These are phyloP conservation scores for Kradibia gibbosae DNA, from an alignment of 1,140 invertebrate species.

Conservation along the genomic window DNA sequence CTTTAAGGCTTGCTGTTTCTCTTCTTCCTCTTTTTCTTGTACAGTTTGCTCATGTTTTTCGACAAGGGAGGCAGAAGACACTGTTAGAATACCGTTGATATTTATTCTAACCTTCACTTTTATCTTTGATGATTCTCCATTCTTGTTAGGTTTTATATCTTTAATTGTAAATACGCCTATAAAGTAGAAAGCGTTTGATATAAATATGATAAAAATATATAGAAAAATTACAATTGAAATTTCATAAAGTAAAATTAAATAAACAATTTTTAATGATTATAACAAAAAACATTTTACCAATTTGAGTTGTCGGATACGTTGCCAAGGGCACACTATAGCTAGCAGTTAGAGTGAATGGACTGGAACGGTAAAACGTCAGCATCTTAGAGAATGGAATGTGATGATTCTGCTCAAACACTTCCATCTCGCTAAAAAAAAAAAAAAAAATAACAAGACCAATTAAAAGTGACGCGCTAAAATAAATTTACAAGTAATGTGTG, in stretches of 20 bases:
- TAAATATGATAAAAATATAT: slow-evolving; percentile 6
- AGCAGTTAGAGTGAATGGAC: slow-evolving; percentile 89
- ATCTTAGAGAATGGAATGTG: slow-evolving; percentile 93
- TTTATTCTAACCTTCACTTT: slow-evolving; percentile 97
- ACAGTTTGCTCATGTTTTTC: slow-evolving; percentile 85
- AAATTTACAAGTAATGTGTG: too few relatives aligned
- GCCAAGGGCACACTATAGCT: slow-evolving; percentile 83
- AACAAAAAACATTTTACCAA: slow-evolving; percentile 78
- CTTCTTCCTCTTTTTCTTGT: slow-evolving; percentile 74
- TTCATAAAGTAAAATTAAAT: not conserved
- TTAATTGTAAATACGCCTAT: slow-evolving; percentile 87
- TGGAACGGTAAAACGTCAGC: slow-evolving; percentile 92
- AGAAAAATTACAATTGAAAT: slow-evolving; percentile 36
- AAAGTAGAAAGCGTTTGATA: slow-evolving; percentile 34
- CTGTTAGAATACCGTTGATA: slow-evolving; percentile 91
- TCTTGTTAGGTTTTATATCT: slow-evolving; percentile 87
- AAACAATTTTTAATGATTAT: not conserved
- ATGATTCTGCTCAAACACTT: slow-evolving; percentile 92
- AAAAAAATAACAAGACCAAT: slow-evolving; percentile 19
- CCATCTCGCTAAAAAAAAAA: slow-evolving; percentile 75
- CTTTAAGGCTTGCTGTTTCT: slow-evolving; percentile 70
- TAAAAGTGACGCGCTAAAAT: too few relatives aligned
- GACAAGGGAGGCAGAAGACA: slow-evolving; percentile 87
- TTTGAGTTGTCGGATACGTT: slow-evolving; percentile 81
- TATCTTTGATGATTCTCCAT: slow-evolving; percentile 92